Conservation (phyloP, 2,113 vertebrate genomes). For the Hippocampus mohnikei region DNA sequence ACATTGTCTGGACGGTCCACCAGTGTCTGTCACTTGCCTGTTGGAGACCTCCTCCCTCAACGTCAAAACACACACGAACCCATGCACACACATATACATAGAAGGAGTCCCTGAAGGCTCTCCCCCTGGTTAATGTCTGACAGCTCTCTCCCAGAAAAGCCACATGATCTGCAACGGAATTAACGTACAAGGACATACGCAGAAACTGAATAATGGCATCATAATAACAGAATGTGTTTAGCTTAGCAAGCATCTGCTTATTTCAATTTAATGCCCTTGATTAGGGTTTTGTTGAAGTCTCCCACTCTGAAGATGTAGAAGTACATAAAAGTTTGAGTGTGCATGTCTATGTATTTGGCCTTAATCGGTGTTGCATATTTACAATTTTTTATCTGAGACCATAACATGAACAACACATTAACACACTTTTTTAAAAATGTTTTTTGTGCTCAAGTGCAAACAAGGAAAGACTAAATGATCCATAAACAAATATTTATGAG, state of each 20-base stretch:
- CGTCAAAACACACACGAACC: constrained; percentile 4
- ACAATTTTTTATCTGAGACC: constrained; percentile 15
- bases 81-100: not conserved
- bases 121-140: constrained; percentile 65
- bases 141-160: constrained; percentile 63
- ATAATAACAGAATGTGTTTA: constrained; percentile 13
- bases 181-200: constrained; percentile 13
- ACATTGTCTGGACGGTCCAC: constrained; percentile 54
- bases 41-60: not conserved
- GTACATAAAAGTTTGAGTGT: constrained; percentile 17
- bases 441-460: constrained; percentile 10
- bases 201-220: constrained; percentile 1
- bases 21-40: not conserved
- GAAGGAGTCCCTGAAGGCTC: constrained; percentile 39
- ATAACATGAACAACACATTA: constrained; percentile 32
- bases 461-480: constrained; percentile 54
- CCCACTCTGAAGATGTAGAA: constrained; percentile 20
- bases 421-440: constrained; percentile 25
- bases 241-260: constrained; percentile 6
- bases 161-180: constrained; percentile 55
- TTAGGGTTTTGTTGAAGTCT: constrained; percentile 18
- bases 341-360: constrained; percentile 16
- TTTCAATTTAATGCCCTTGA: constrained; percentile 19
- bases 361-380: constrained; percentile 33
- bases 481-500: constrained; percentile 70